These are phyloP conservation scores for Poecile montanus DNA, from an alignment of 2,797 vertebrate genomes.

Conservation along the genomic window DNA sequence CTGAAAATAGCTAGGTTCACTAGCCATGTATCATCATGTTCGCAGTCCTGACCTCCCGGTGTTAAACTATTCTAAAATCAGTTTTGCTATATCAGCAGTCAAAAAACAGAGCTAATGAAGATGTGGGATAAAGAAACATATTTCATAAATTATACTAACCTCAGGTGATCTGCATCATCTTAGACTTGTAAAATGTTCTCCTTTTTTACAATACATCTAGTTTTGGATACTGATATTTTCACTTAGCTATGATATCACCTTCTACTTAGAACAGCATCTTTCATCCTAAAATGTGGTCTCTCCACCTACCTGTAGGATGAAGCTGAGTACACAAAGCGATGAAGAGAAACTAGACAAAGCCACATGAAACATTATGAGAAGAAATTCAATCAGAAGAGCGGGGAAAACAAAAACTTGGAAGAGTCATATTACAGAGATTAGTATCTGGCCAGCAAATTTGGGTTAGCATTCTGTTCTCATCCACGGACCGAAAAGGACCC, in stretches of 20 bases:
- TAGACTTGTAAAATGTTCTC: background rate
- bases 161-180: background rate
- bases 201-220: background rate
- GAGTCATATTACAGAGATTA: background rate
- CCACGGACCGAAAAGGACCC: background rate
- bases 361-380: background rate
- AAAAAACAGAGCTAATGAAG: background rate
- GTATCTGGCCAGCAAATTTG: background rate
- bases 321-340: background rate
- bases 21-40: background rate
- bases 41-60: background rate
- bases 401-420: background rate
- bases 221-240: background rate
- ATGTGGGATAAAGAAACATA: background rate
- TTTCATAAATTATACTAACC: background rate
- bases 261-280: background rate
- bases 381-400: background rate
- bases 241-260: background rate
- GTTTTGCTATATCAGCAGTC: background rate
- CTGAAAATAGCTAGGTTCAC: background rate
- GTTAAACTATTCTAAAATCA: background rate
- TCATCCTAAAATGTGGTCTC: background rate
- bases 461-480: slow-evolving; percentile 21
- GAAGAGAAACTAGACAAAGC: background rate
- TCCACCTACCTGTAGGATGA: background rate